These are phyloP conservation scores for Coenonympha arcania DNA, from an alignment of 2,888 invertebrate species.

Conservation along the genomic window DNA sequence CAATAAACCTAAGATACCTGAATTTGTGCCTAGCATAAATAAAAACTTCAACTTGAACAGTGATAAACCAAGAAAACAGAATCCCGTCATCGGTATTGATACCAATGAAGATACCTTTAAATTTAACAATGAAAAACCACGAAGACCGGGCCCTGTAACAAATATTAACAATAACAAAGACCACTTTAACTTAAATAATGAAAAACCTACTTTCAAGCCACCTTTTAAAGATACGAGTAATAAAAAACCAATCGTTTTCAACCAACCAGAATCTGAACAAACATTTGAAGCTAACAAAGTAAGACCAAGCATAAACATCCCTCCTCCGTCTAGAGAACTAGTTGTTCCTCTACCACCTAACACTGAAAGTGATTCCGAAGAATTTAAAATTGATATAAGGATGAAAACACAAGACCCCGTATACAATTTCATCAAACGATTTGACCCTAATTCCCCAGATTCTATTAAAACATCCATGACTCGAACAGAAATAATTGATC, in stretches of 20 bases:
- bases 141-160: background rate
- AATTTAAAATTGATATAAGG: slow-evolving; percentile 37
- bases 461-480: slow-evolving; percentile 57
- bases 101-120: background rate
- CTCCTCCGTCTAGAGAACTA: slow-evolving; percentile 44
- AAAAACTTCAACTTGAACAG: too few species aligned
- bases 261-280: background rate
- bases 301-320: slow-evolving; percentile 24
- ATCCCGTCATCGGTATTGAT: background rate
- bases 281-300: slow-evolving; percentile 13
- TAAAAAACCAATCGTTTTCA: background rate
- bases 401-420: slow-evolving; percentile 47
- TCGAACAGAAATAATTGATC: slow-evolving; percentile 52
- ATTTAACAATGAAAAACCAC: background rate
- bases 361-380: slow-evolving; percentile 38
- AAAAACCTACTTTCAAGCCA: background rate
- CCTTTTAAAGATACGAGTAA: background rate
- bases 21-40: too few species aligned
- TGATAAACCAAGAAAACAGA: too few species aligned
- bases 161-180: background rate
- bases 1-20: background rate
- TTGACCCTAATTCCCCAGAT: slow-evolving; percentile 61
- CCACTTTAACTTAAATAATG: background rate
- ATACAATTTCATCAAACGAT: slow-evolving; percentile 62
- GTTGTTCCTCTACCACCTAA: slow-evolving; percentile 43